Conservation (phyloP, 23 tunicate genomes). For the Botrylloides violaceus region DNA sequence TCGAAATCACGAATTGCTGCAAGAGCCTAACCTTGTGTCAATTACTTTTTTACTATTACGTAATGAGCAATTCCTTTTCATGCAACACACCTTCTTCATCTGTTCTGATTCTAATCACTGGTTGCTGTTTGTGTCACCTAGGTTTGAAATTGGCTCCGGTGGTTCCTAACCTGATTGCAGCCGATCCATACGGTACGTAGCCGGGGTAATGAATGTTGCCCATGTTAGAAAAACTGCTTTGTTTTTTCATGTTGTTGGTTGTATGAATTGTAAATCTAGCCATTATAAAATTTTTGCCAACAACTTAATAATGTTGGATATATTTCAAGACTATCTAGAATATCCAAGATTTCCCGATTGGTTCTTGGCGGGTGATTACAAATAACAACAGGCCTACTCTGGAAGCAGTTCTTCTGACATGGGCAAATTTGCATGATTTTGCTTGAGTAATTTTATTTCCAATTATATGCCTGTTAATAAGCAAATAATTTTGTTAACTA, state of each 20-base stretch:
- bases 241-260: too few relatives aligned
- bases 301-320: background rate
- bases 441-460: background rate
- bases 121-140: constrained; percentile 33
- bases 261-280: too few relatives aligned
- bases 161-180: constrained; percentile 51
- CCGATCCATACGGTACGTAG: constrained; percentile 29
- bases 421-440: background rate
- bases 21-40: too few relatives aligned
- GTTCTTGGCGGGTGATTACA: too few relatives aligned
- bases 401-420: background rate
- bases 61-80: too few relatives aligned
- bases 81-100: background rate
- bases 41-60: too few relatives aligned
- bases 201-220: constrained; percentile 5
- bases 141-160: constrained; percentile 91
- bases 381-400: too few relatives aligned
- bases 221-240: background rate
- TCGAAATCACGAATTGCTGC: too few relatives aligned
- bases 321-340: background rate
- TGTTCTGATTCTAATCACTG: background rate
- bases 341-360: background rate
- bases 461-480: too few relatives aligned
- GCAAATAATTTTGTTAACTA: background rate
- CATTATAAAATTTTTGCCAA: too few relatives aligned